phyloP scores from a whole-genome alignment of 2,113 vertebrate species.

The Forbesichthys papilliferus region DNA sequence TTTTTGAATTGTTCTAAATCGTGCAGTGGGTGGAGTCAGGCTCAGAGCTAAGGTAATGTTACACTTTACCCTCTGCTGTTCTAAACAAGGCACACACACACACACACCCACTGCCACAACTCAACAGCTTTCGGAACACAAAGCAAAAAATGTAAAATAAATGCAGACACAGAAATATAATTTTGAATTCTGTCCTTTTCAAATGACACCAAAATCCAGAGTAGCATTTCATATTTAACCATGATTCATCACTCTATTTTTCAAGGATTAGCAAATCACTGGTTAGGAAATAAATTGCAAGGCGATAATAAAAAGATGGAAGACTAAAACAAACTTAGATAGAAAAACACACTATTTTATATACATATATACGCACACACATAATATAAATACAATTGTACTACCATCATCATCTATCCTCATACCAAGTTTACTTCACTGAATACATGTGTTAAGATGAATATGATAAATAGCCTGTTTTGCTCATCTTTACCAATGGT shows the following conservation, averaged over 20 bases:
- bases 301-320: neutral
- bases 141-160: conserved; percentile 15
- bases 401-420: no score
- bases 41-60: no score
- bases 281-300: neutral
- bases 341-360: neutral
- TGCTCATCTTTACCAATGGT: no score
- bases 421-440: no score
- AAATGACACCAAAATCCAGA: conserved; percentile 55
- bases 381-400: no score
- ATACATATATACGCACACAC: no score
- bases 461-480: no score
- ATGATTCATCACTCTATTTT: conserved; percentile 27
- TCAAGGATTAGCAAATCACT: conserved; percentile 23
- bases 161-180: conserved; percentile 3
- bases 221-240: conserved; percentile 84
- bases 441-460: no score
- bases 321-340: conserved; percentile 3
- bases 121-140: neutral
- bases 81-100: conserved; percentile 11
- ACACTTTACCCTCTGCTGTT: conserved; percentile 18
- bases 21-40: no score
- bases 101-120: neutral
- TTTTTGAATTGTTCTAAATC: no score
- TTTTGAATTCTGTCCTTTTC: conserved; percentile 68